Evolutionary conservation across 2,113 vertebrate species (phyloP), one percentile per base, ranked within the genome.

Genomic region (Aix galericulata): DNA sequence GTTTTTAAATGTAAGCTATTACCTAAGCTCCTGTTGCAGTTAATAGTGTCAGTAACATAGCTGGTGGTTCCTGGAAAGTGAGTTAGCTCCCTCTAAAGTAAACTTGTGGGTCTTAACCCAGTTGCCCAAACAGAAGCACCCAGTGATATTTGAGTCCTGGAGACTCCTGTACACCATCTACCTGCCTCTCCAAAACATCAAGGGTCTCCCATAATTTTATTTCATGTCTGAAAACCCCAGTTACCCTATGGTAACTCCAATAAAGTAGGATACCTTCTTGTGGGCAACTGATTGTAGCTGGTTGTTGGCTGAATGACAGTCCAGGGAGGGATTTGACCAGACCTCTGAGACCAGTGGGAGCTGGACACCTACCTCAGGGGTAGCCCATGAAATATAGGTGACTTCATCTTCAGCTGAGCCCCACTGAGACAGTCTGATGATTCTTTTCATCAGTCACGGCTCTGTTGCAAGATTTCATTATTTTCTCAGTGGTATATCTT

Each of bases 351-450:
- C 12, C 0, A 15, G 21, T 6, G 44, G 38, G 32, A 67, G 42
- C 63, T 12, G 21, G 55, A 52, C 34, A 44, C 15, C 0, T 1
- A 34, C 18, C 36, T 91, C 40, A 40, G 15, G 81, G 42, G 31
- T 52, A 0, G 27, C n/a, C 0, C 1, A 16, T 27, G 53, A 69
- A 59, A 9, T 1, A 5, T 8, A 18, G 53, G 34, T 66, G 59
- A 36, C 38, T 68, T 77, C 31, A 32, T 50, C 18, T 46, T 32
- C 52, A 89, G 25, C 20, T 76, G 31, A 80, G 69, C n/a, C 22
- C 59, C 80, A n/a, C 26, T 21, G 34, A 25, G 40, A 76, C 38
- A 73, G 3, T 27, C n/a, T 59, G 48, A 3, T 63, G 32, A 52
- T 66, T 23, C 17, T 84, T 88, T 46, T 66, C 4, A 26, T 62